Evolutionary conservation across 2,888 invertebrate species (phyloP), one percentile per base, ranked within the genome.

Genomic region (Diarsia brunnea): DNA sequence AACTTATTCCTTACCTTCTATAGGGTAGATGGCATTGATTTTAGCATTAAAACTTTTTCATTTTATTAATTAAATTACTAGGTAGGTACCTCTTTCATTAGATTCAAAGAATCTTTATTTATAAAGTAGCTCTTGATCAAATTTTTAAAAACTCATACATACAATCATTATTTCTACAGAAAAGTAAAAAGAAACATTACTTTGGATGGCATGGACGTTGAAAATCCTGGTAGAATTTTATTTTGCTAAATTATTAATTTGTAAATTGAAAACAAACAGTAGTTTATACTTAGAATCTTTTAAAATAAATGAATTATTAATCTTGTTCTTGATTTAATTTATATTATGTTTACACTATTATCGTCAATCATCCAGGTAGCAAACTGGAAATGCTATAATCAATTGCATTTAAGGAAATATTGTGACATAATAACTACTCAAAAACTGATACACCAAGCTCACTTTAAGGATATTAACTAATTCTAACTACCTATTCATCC

Each of bases 21-120:
- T 16, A 60, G 7, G 31, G 47, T 79, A 79, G 49, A 31, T 27
- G 1, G 8, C 47, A 76, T 53, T 47, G 51, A 53, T 43, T 78
- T 68, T 53, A 27, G 4, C n/a, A n/a, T 14, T 27, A 3, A 65
- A 76, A 43, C 21, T 16, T 2, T 19, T 2, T 72, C 27, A 3
- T 14, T 16, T 4, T 11, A n/a, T 5, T 12, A 31, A n/a, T 31
- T 47, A 0, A 55, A 60, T 19, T 60, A 27, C 0, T 31, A 21
- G 0, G 21, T 24, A 66, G 5, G 0, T 45, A 14, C 47, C 14
- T 47, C 4, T 7, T 16, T 2, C 14, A 55, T 14, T 55, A 21
- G 2, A 21, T 61, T 61, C 38, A 5, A 38, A 38, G 11, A 2
- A 10, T 38, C 4, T 10, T n/a, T 7, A 24, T 21, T 31, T 19